phyloP scores from a whole-genome alignment of 2,888 invertebrate species.

The Philonicus albiceps region DNA sequence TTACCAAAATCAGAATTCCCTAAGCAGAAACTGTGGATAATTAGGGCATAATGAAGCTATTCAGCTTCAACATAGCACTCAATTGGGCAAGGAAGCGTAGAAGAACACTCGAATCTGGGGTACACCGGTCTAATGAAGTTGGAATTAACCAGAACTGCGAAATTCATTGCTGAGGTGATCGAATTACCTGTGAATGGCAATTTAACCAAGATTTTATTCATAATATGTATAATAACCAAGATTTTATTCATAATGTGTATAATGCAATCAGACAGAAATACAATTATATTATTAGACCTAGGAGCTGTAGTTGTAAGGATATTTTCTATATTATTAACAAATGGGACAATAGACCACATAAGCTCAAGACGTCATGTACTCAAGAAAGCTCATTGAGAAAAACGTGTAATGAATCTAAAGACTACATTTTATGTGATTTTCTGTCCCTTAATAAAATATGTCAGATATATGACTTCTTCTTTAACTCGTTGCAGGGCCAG shows the following conservation, averaged over 20 bases:
- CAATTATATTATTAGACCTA: neutral
- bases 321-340: no score
- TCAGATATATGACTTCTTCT: neutral
- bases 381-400: neutral
- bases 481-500: conserved; percentile 69
- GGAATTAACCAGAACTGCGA: neutral
- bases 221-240: neutral
- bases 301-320: no score
- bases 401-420: neutral
- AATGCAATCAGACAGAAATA: neutral
- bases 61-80: neutral
- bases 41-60: neutral
- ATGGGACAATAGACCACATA: neutral
- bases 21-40: neutral
- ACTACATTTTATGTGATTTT: neutral
- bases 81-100: neutral
- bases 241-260: neutral
- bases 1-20: neutral
- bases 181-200: neutral
- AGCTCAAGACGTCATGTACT: neutral
- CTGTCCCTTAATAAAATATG: neutral
- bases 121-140: neutral
- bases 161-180: neutral
- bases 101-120: neutral
- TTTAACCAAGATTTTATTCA: neutral